Evolutionary conservation across 2,113 vertebrate species (phyloP).

Genomic region (Periophthalmodon schlosseri): DNA sequence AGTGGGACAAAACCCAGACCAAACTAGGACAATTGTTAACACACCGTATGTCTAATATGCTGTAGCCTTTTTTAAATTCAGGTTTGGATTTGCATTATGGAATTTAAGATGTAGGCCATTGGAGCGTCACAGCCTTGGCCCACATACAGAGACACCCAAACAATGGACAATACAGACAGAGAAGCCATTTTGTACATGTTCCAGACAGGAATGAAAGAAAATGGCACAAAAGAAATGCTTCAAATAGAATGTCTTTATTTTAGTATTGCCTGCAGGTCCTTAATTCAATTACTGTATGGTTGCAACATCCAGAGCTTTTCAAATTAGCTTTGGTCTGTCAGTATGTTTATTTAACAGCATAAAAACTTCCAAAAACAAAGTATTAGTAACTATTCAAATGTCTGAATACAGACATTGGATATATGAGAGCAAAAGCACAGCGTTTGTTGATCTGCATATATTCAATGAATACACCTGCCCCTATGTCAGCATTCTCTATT

Average conservation of each 20-base stretch:
- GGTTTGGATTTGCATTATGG: neutral
- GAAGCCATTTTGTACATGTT: neutral
- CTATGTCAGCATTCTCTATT: no score
- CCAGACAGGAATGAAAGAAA: neutral
- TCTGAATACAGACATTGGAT: no score
- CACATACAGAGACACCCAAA: neutral
- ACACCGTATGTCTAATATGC: no score
- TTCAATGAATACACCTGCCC: no score
- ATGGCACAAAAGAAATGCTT: neutral
- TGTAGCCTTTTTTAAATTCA: neutral
- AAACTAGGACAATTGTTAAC: no score
- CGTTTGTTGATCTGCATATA: no score
- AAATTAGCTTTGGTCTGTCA: neutral
- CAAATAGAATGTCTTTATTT: neutral
- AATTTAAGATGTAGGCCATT: neutral
- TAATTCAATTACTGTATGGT: neutral
- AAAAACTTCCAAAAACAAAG: neutral
- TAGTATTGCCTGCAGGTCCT: neutral
- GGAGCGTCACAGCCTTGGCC: neutral
- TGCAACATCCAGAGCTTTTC: neutral
- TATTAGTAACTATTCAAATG: neutral
- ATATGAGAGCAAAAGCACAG: no score
- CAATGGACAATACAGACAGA: conserved; percentile 7
- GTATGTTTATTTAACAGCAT: neutral
- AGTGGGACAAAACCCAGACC: no score